Percentiles rank a stretch among this genome's conserved stretches.
These are phyloP conservation scores for Sarcophaga peregrina DNA, from an alignment of 1,140 invertebrate species.

Conservation along the genomic window DNA sequence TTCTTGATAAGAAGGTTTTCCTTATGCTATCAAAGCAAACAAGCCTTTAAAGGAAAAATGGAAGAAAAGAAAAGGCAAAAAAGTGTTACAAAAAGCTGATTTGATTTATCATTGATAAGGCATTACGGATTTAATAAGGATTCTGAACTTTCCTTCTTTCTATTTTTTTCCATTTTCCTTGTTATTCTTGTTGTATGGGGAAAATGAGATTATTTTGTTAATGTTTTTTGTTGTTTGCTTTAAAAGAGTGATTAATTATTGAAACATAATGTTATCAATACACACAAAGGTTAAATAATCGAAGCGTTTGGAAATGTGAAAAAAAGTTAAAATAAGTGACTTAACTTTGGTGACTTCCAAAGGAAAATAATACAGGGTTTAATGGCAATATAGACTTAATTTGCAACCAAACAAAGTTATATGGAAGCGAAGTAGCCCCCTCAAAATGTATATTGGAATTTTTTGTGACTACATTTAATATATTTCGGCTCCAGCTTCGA, in stretches of 20 bases:
- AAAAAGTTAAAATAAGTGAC: background rate
- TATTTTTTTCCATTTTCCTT: background rate
- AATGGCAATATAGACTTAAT: no score
- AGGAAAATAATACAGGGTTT: background rate
- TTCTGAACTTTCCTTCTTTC: background rate
- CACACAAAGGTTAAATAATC: background rate
- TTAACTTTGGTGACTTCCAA: background rate
- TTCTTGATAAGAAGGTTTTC: background rate
- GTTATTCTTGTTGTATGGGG: constrained; percentile 6
- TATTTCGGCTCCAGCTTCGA: no score
- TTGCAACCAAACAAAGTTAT: no score
- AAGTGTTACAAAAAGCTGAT: background rate
- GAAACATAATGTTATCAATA: background rate
- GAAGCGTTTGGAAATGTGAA: background rate
- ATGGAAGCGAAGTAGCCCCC: no score
- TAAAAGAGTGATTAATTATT: constrained; percentile 38
- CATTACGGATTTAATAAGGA: background rate
- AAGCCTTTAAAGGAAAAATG: no score
- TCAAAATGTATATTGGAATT: no score
- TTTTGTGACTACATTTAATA: no score
- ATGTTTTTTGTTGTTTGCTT: constrained; percentile 21
- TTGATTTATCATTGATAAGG: constrained; percentile 31
- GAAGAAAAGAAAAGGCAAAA: background rate
- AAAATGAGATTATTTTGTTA: constrained; percentile 19
- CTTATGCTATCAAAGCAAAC: no score